These are phyloP conservation scores for Indri indri DNA, from an alignment of 2,113 vertebrate species.

Conservation along the genomic window DNA sequence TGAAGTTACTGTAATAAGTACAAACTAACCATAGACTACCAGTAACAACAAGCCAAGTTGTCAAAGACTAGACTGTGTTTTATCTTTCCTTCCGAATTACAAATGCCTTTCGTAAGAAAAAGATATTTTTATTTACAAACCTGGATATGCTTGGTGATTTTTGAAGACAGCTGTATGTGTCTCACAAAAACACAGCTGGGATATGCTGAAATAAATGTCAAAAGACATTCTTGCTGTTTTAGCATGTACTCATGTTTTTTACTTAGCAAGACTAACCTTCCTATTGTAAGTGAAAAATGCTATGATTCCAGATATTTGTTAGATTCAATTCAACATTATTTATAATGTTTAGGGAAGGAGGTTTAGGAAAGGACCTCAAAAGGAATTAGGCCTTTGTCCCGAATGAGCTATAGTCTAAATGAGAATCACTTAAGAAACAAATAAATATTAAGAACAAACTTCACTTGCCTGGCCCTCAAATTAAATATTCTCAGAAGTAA, in stretches of 20 bases:
- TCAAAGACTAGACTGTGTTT: neutral
- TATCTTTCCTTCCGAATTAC: neutral
- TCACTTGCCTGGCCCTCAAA: neutral
- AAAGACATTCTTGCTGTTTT: neutral
- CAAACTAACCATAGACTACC: neutral
- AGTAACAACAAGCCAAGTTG: neutral
- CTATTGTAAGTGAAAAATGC: neutral
- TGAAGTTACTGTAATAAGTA: neutral
- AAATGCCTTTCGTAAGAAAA: neutral
- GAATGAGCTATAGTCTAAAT: neutral
- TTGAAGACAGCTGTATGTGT: neutral
- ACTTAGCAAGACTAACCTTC: neutral
- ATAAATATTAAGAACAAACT: neutral
- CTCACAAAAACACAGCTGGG: conserved; percentile 22
- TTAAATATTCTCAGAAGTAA: neutral
- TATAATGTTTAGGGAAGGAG: neutral
- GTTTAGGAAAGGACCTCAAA: neutral
- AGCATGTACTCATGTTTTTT: neutral
- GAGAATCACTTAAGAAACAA: neutral
- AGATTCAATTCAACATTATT: neutral
- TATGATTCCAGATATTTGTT: neutral
- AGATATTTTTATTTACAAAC: conserved; percentile 25
- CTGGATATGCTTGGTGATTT: neutral
- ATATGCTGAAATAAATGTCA: conserved; percentile 33
- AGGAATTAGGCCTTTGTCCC: neutral